Base-by-base conservation (phyloP, 2,888 invertebrate species). In the Crossocerus cetratus region DNA sequence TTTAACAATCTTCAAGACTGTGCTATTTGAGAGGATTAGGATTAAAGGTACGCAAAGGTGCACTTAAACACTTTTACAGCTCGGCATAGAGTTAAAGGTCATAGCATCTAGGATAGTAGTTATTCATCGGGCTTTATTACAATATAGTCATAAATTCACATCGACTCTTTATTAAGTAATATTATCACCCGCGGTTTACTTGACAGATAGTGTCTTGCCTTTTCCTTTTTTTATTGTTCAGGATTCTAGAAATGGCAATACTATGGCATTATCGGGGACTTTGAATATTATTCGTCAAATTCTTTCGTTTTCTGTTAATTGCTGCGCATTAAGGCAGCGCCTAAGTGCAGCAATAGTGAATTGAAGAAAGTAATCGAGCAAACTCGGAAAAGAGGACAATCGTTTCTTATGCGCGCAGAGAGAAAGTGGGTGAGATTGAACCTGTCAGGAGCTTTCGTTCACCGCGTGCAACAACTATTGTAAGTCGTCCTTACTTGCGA, bases 21-120 rank as follows among this genome's bases (percentile, higher is more conserved):
- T 44, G 73, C 65, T 59, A 64, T 23, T 21, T 49, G 45, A 69
- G 20, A 49, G 57, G 32, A 56, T 65, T 72, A 69, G 59, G 44
- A 21, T 72, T 64, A 64, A 42, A 64, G 49, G 54, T 42, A 59
- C 53, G 71, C 63, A 67, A 65, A 69, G 70, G 71, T 78, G 69
- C 74, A 77, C 62, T 72, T 63, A 78, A 59, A 56, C 23, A 72
- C 11, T 64, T 74, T 66, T 69, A 64, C 64, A 49, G 59, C 63
- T 65, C 56, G 55, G 54, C 53, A 4, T 21, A 54, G n/a, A n/a
- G 13, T 54, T 22, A 11, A 13, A 3, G 20, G 21, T 43, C 8
- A 1, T 42, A 21, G 55, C 21, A 21, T 3, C 14, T 23, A 58
- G 49, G 45, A 32, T 43, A 18, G 11, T 42, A 18, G 16, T 8